These are phyloP conservation scores for Pantelozetes paolii DNA, from an alignment of 2,888 invertebrate species.

Conservation along the genomic window DNA sequence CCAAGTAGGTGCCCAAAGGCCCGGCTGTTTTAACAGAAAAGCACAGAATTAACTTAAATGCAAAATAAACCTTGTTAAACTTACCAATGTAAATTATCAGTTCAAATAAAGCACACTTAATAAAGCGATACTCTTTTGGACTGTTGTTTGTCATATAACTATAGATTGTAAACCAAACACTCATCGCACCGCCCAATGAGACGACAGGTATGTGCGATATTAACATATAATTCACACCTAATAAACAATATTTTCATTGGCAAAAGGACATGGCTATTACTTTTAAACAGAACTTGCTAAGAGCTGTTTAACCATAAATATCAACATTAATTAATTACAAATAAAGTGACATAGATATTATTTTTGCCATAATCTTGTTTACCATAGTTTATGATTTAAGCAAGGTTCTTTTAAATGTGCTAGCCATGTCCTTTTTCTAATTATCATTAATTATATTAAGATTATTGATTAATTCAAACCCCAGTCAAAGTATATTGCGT, in stretches of 20 bases:
- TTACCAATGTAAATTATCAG: constrained; percentile 5
- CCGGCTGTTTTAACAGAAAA: neutral
- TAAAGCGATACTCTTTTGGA: neutral
- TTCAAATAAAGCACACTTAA: constrained; percentile 15
- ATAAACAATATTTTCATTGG: too few species aligned
- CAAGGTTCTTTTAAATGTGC: too few species aligned
- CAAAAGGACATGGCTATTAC: too few species aligned
- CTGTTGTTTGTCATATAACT: constrained; percentile 25
- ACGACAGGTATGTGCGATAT: neutral
- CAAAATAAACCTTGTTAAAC: too few species aligned
- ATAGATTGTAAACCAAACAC: neutral
- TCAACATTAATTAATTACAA: too few species aligned
- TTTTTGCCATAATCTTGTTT: too few species aligned
- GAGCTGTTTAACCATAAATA: too few species aligned
- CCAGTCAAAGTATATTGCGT: neutral
- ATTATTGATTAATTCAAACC: neutral
- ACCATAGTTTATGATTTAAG: too few species aligned
- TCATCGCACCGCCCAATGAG: neutral
- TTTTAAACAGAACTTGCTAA: too few species aligned
- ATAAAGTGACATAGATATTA: too few species aligned
- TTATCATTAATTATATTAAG: neutral
- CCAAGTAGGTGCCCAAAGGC: constrained; percentile 18
- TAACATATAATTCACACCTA: constrained; percentile 15
- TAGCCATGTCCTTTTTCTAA: too few species aligned
- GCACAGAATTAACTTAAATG: too few species aligned